Evolutionary conservation across 2,888 invertebrate genomes (phyloP).

Genomic region (Phaedon cochleariae): DNA sequence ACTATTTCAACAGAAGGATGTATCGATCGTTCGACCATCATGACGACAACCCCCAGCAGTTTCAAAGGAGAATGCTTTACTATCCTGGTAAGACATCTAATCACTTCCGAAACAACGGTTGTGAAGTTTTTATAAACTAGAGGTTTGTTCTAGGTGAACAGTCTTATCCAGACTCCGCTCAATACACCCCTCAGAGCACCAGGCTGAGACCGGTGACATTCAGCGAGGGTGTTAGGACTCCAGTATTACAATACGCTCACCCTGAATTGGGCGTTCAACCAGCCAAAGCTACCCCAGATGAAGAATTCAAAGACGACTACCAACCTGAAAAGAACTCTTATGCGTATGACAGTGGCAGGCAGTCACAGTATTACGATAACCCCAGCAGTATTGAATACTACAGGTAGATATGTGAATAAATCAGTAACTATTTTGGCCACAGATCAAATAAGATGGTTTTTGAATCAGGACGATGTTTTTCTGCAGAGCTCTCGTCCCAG

Average conservation of each 20-base stretch:
- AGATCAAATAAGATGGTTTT: too few species aligned
- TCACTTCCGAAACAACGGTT: too few species aligned
- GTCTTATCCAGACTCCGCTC: constrained; percentile 71
- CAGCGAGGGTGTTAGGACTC: constrained; percentile 76
- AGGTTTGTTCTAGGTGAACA: constrained; percentile 59
- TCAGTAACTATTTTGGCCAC: too few species aligned
- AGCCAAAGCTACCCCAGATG: constrained; percentile 67
- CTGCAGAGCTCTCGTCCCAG: too few species aligned
- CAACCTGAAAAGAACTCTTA: constrained; percentile 36
- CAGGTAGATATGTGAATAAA: constrained; percentile 50
- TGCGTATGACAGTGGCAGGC: constrained; percentile 57
- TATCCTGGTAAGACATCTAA: constrained; percentile 69
- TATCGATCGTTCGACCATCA: constrained; percentile 63
- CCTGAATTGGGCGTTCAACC: constrained; percentile 82
- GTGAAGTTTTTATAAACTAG: too few species aligned
- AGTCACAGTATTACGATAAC: constrained; percentile 61
- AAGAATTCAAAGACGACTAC: constrained; percentile 49
- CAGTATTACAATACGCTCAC: constrained; percentile 81
- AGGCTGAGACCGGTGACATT: constrained; percentile 68
- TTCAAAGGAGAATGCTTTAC: constrained; percentile 77
- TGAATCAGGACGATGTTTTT: too few species aligned
- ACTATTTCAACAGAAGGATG: constrained; percentile 66
- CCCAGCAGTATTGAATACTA: constrained; percentile 59
- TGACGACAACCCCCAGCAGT: constrained; percentile 65
- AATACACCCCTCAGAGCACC: constrained; percentile 71